Evolutionary conservation across 2,113 vertebrate genomes (phyloP), one percentile per base, ranked within the genome.

Genomic region (Caranx ignobilis): DNA sequence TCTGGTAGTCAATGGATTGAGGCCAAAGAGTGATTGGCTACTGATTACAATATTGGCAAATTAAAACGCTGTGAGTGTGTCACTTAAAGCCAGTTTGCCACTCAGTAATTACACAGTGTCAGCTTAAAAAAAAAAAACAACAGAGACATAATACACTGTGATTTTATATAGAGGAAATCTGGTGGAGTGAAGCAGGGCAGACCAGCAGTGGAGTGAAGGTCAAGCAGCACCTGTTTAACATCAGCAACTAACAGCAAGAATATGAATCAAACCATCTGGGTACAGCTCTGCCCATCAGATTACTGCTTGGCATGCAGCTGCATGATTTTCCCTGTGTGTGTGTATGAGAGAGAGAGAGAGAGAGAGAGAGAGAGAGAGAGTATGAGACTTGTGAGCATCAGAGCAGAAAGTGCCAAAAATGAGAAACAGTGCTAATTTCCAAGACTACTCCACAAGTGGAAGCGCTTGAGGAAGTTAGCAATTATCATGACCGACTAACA

Each of bases 201-300:
- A 81, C 81, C 83, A 61, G 81, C 12, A 12, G 39, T 63, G 86
- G 86, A 86, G 85, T 87, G 89, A 85, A 88, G 87, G 87, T 89
- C 87, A 88, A 82, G 75, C 78, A 84, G 75, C 89, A 90, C 91
- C 89, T 90, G 88, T 87, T 91, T 86, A 87, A 92, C 84, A 92
- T 93, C 90, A 91, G 83, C 76, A 35, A 45, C 80, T 43, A 78
- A 78, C 79, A 89, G 85, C 86, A 82, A 84, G 81, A 79, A 81
- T 77, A 86, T 87, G 88, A 90, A 86, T 89, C 57, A 78, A 89
- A 89, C 73, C 88, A 92, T 90, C 79, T 91, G 89, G 85, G 83
- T 31, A 52, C 81, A 75, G 65, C 73, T 79, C 72, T 89, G 90
- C 83, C 89, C 86, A 81, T 86, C 85, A 88, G 84, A 91, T 89